A percentile compares a stretch with the other conserved stretches of the same genome.
phyloP scores from a whole-genome alignment of 2,113 vertebrate species.

The Mustela nigripes region DNA sequence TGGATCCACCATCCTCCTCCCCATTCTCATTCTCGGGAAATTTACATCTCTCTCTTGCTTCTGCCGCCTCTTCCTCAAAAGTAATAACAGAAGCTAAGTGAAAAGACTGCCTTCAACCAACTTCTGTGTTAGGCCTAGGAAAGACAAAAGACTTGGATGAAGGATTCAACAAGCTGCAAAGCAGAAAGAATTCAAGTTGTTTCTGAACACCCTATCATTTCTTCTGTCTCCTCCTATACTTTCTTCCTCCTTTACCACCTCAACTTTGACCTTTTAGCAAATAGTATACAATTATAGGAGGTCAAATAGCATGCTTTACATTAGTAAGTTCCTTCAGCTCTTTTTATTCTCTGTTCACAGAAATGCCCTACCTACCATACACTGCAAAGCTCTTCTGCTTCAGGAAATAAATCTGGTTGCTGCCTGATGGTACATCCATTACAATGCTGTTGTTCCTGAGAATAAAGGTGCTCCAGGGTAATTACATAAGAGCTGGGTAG shows the following conservation, averaged over 20 bases:
- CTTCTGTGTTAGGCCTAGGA: not conserved
- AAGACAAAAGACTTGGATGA: not conserved
- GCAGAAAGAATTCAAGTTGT: not conserved
- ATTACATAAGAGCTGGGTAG: constrained; percentile 44
- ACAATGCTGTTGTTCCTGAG: constrained; percentile 53
- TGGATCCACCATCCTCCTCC: not conserved
- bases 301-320: constrained; percentile 16
- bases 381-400: constrained; percentile 69
- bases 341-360: not conserved
- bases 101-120: not conserved
- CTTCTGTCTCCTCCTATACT: not conserved
- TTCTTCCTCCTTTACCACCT: constrained; percentile 74
- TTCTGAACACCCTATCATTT: not conserved
- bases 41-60: not conserved
- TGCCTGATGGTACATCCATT: constrained; percentile 47
- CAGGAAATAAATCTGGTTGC: not conserved
- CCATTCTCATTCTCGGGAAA: not conserved
- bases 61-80: not conserved
- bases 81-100: not conserved
- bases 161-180: not conserved
- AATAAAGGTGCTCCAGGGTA: constrained; percentile 46
- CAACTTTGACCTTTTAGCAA: constrained; percentile 64
- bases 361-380: not conserved
- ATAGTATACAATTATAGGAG: constrained; percentile 33
- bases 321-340: not conserved